phyloP scores from a whole-genome alignment of 2,888 invertebrate genomes.

The Dinocampus coccinellae region DNA sequence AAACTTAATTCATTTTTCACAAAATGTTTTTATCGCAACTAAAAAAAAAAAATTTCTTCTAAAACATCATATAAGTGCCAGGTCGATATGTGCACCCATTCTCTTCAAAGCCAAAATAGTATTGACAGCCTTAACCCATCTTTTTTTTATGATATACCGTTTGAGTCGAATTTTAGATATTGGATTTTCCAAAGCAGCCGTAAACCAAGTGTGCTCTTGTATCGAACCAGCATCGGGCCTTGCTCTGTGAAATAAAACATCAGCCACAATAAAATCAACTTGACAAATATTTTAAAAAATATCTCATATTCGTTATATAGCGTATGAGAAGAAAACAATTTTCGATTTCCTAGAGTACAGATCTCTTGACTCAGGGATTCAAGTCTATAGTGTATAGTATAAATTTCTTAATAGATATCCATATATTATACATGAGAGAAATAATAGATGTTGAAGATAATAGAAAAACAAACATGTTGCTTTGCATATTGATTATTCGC shows the following conservation, averaged over 20 bases:
- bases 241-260: conserved; percentile 71
- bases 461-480: too few relatives aligned
- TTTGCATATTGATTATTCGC: too few relatives aligned
- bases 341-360: background rate
- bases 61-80: conserved; percentile 66
- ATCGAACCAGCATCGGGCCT: conserved; percentile 81
- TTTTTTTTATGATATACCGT: conserved; percentile 88
- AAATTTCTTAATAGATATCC: background rate
- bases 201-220: conserved; percentile 85
- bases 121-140: conserved; percentile 92
- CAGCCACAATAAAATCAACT: background rate
- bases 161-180: conserved; percentile 86
- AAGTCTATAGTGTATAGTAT: background rate
- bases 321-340: background rate
- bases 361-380: conserved; percentile 15
- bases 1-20: too few relatives aligned
- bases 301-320: background rate
- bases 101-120: conserved; percentile 87
- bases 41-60: too few relatives aligned
- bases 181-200: conserved; percentile 76
- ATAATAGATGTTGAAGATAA: background rate
- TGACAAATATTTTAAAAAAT: background rate
- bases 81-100: conserved; percentile 86
- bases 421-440: background rate
- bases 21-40: too few relatives aligned